Percentiles rank a stretch among this genome's conserved stretches.
phyloP scores from a whole-genome alignment of 2,888 invertebrate species.

The Acleris cristana region DNA sequence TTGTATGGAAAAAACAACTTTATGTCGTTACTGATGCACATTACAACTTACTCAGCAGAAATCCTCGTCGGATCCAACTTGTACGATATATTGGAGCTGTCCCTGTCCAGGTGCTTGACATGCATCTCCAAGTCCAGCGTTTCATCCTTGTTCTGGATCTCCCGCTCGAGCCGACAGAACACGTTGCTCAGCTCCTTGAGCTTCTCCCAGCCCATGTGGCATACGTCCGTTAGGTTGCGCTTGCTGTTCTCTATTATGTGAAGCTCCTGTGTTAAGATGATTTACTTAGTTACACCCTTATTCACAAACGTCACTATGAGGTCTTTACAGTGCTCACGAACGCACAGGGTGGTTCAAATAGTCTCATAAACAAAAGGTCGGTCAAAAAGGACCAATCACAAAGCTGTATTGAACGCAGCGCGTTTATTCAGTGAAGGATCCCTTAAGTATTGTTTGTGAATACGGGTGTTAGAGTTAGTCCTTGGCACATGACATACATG shows the following conservation, averaged over 20 bases:
- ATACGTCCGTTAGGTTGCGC: conserved; percentile 70
- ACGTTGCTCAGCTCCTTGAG: conserved; percentile 89
- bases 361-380: too few species aligned
- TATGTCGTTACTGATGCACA: not conserved
- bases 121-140: conserved; percentile 89
- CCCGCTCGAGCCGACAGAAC: conserved; percentile 87
- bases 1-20: too few species aligned
- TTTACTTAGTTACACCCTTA: too few species aligned
- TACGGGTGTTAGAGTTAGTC: too few species aligned
- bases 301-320: too few species aligned
- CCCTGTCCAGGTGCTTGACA: conserved; percentile 89
- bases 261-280: conserved; percentile 60
- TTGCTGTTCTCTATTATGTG: conserved; percentile 77
- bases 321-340: too few species aligned
- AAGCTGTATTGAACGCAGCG: too few species aligned
- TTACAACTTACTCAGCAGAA: conserved; percentile 84
- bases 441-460: too few species aligned
- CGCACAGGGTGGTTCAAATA: too few species aligned
- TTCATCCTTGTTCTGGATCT: conserved; percentile 92
- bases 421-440: too few species aligned
- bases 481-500: too few species aligned
- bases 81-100: conserved; percentile 90
- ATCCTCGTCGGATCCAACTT: conserved; percentile 91
- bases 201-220: conserved; percentile 89
- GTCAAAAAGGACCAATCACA: too few species aligned